phyloP scores from a whole-genome alignment of 2,888 invertebrate genomes.

The Listrodromus nycthemerus region DNA sequence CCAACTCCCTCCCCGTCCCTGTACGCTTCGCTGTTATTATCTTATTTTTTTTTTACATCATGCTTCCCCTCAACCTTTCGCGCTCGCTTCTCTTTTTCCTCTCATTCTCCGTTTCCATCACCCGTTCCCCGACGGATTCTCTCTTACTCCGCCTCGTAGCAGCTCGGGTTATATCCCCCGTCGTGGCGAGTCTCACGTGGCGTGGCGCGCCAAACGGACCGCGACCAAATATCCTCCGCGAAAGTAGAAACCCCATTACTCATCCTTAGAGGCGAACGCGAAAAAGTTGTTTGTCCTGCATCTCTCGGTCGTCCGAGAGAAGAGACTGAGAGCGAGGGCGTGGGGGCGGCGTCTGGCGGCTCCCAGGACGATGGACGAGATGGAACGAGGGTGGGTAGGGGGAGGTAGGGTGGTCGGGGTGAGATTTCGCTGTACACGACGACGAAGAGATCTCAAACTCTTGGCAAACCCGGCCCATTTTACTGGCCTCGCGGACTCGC shows the following conservation, averaged over 20 bases:
- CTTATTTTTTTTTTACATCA: conserved; percentile 31
- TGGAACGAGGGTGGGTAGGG: conserved; percentile 39
- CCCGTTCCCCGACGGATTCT: conserved; percentile 22
- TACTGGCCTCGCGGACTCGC: conserved; percentile 74
- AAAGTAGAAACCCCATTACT: conserved; percentile 79
- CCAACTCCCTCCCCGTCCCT: not conserved
- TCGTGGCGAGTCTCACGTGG: conserved; percentile 72
- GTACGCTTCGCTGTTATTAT: conserved; percentile 30
- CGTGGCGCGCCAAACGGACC: conserved; percentile 78
- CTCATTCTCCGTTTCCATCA: conserved; percentile 51
- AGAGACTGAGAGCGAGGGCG: conserved; percentile 68
- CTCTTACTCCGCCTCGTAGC: conserved; percentile 12
- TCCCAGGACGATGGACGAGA: conserved; percentile 57
- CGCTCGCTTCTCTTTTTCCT: conserved; percentile 43
- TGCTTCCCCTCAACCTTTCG: conserved; percentile 25
- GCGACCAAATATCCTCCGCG: conserved; percentile 79
- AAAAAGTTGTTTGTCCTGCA: conserved; percentile 83
- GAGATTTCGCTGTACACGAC: conserved; percentile 55
- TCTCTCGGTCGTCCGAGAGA: conserved; percentile 73
- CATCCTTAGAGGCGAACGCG: conserved; percentile 78
- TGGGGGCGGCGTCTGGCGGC: conserved; percentile 67
- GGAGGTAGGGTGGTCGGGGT: conserved; percentile 13
- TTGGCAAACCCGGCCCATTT: conserved; percentile 81
- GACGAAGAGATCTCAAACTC: conserved; percentile 77
- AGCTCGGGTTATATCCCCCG: conserved; percentile 69